These are phyloP conservation scores for Latrodectus elegans DNA, from an alignment of 2,888 invertebrate species.

Conservation along the genomic window DNA sequence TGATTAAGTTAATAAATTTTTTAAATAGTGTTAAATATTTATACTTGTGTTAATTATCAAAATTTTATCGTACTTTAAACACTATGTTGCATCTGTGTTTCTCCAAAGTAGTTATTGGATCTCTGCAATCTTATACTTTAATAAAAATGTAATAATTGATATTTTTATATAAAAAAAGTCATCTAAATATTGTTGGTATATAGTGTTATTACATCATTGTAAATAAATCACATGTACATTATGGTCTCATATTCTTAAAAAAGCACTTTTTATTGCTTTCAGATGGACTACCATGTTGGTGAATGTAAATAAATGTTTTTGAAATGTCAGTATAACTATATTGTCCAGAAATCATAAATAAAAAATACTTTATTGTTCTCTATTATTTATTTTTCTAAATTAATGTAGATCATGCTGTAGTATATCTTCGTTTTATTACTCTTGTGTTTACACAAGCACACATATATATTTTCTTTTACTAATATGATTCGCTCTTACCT, in stretches of 20 bases:
- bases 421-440: too few relatives aligned
- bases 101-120: constrained; percentile 19
- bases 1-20: too few relatives aligned
- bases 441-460: too few relatives aligned
- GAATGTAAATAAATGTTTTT: constrained; percentile 45
- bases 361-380: constrained; percentile 56
- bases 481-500: too few relatives aligned
- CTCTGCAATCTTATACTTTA: constrained; percentile 16
- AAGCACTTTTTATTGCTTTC: constrained; percentile 61
- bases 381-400: too few relatives aligned
- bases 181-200: constrained; percentile 44
- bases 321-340: constrained; percentile 48
- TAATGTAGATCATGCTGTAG: too few relatives aligned
- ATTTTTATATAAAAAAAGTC: constrained; percentile 57
- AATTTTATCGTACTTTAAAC: too few relatives aligned
- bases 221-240: constrained; percentile 44
- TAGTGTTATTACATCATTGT: constrained; percentile 53
- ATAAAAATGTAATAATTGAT: constrained; percentile 40
- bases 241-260: constrained; percentile 45
- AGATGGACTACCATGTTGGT: constrained; percentile 46
- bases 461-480: too few relatives aligned
- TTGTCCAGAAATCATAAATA: constrained; percentile 51
- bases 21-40: too few relatives aligned
- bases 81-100: not conserved
- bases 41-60: too few relatives aligned